Percentiles rank a stretch among this genome's conserved stretches.
These are phyloP conservation scores for Acipenser oxyrinchus DNA, from an alignment of 2,797 vertebrate genomes.

Conservation along the genomic window DNA sequence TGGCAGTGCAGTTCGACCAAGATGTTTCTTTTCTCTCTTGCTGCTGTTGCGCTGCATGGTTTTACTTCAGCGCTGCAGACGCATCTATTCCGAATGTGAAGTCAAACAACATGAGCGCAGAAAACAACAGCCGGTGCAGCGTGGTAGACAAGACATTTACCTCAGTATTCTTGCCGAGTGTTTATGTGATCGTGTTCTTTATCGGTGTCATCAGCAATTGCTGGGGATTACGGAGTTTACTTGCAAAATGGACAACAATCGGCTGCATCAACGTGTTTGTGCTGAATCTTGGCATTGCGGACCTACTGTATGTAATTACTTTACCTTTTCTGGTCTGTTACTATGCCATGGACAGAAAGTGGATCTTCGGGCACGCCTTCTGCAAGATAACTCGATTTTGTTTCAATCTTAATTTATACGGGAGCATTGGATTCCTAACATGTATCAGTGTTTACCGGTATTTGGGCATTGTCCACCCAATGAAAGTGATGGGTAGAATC, in stretches of 20 bases:
- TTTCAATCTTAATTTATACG: conserved; percentile 72
- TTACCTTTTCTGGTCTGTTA: conserved; percentile 69
- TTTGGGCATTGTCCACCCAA: conserved; percentile 66
- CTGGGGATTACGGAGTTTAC: conserved; percentile 59
- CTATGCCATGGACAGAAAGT: conserved; percentile 41
- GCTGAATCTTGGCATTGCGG: conserved; percentile 62
- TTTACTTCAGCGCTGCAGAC: too few species aligned
- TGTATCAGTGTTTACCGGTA: conserved; percentile 73
- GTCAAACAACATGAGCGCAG: not conserved
- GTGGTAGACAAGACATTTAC: conserved; percentile 42
- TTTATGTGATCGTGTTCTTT: conserved; percentile 53
- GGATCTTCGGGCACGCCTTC: conserved; percentile 59
- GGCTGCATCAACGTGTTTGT: conserved; percentile 53
- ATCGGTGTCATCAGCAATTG: conserved; percentile 54
- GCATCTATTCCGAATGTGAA: too few species aligned
- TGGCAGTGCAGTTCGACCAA: too few species aligned
- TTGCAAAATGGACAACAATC: conserved; percentile 37
- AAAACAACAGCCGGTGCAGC: conserved; percentile 18
- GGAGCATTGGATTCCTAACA: conserved; percentile 74
- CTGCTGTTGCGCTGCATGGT: too few species aligned
- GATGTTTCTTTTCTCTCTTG: too few species aligned
- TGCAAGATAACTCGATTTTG: conserved; percentile 61
- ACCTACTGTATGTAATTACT: conserved; percentile 63
- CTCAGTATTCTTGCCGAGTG: conserved; percentile 47
- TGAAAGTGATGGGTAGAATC: conserved; percentile 56